phyloP scores from a whole-genome alignment of 1,140 invertebrate species.

The Drosophila kikkawai region DNA sequence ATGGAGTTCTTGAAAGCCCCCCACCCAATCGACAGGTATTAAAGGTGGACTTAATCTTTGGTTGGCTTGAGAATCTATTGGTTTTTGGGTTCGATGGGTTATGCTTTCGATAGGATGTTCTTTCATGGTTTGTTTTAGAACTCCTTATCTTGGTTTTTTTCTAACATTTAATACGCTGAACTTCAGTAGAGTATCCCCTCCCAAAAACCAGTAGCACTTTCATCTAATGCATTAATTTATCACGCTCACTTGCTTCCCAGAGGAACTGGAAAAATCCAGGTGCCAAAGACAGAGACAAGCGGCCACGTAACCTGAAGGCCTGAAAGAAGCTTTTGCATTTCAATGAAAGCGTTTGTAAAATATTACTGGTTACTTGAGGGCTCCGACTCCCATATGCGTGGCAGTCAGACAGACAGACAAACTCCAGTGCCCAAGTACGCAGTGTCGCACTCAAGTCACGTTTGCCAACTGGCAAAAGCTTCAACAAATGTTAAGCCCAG shows the following conservation, averaged over 20 bases:
- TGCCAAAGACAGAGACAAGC: conserved; percentile 25
- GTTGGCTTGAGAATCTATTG: neutral
- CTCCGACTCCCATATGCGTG: conserved; percentile 20
- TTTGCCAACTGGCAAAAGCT: conserved; percentile 67
- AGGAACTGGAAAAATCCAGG: conserved; percentile 38
- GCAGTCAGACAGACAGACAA: conserved; percentile 19
- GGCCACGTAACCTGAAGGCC: conserved; percentile 49
- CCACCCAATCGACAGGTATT: conserved; percentile 10
- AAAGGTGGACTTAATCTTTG: neutral
- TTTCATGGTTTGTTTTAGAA: neutral
- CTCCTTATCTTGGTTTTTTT: neutral
- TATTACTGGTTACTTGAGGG: conserved; percentile 60
- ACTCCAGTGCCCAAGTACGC: conserved; percentile 12
- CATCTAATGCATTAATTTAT: conserved; percentile 60
- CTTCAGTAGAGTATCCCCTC: conserved; percentile 21
- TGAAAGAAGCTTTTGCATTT: conserved; percentile 63
- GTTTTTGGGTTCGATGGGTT: neutral
- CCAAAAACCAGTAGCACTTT: conserved; percentile 24
- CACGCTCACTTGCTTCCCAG: conserved; percentile 9
- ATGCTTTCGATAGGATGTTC: neutral
- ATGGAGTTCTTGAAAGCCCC: conserved; percentile 36
- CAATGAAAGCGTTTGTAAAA: conserved; percentile 69
- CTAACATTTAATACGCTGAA: neutral
- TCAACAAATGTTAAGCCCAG: conserved; percentile 80
- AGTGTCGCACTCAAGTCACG: conserved; percentile 77